Evolutionary conservation across 2,797 vertebrate species (phyloP).

Genomic region (Eulemur albifrons): DNA sequence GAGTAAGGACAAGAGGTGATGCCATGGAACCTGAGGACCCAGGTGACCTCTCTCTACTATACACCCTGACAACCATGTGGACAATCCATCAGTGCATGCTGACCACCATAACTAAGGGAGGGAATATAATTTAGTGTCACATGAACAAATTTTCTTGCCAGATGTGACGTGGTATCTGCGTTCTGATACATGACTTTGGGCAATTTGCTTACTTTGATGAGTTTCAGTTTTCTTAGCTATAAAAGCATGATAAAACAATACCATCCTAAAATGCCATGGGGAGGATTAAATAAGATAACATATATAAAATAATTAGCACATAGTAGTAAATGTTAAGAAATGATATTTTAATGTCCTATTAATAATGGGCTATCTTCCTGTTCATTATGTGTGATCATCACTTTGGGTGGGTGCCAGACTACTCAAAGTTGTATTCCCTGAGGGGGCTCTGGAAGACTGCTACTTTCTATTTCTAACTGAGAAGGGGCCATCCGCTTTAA

Average conservation of each 20-base stretch:
- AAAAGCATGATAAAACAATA: not conserved
- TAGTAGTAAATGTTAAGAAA: not conserved
- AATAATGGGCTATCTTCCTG: not conserved
- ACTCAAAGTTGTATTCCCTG: not conserved
- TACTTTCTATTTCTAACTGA: not conserved
- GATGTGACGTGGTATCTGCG: not conserved
- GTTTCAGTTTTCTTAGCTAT: not conserved
- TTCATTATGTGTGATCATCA: not conserved
- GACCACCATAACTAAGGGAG: not conserved
- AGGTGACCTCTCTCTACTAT: rapidly evolving
- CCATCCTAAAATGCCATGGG: not conserved
- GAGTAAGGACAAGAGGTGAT: not conserved
- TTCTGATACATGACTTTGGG: not conserved
- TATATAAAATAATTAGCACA: not conserved
- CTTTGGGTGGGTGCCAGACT: not conserved
- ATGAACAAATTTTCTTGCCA: not conserved
- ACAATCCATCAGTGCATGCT: not conserved
- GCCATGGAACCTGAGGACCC: not conserved
- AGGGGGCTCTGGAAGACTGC: not conserved
- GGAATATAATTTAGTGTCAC: not conserved
- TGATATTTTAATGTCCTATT: not conserved
- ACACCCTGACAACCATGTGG: not conserved
- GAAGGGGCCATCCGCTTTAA: not conserved
- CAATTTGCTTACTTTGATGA: not conserved
- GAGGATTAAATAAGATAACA: not conserved